Evolutionary conservation across 2,888 invertebrate species (phyloP).

Genomic region (Melanophora roralis): DNA sequence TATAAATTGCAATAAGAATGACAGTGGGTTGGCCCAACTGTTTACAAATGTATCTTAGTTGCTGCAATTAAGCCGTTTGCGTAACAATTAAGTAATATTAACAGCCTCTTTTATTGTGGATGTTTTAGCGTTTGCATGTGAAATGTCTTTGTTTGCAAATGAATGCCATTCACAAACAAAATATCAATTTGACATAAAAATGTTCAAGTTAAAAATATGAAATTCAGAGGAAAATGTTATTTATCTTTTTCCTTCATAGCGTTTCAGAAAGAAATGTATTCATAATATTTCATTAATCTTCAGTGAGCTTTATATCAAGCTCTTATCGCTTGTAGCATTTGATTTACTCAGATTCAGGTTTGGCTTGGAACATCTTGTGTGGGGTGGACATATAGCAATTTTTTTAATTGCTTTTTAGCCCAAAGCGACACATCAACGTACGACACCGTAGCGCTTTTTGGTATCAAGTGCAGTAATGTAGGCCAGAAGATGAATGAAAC

Average conservation of each 20-base stretch:
- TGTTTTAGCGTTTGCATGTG: not conserved
- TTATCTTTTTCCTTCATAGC: slow-evolving; percentile 38
- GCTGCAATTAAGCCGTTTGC: slow-evolving; percentile 75
- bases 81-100: slow-evolving; percentile 76
- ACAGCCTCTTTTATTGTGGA: slow-evolving; percentile 18
- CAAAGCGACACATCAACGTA: slow-evolving; percentile 76
- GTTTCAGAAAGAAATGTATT: slow-evolving; percentile 50
- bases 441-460: slow-evolving; percentile 66
- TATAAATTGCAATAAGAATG: slow-evolving; percentile 36
- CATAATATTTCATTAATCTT: slow-evolving; percentile 58
- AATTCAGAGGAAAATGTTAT: slow-evolving; percentile 36
- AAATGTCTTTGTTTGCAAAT: slow-evolving; percentile 7
- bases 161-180: slow-evolving; percentile 29
- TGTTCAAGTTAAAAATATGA: not conserved
- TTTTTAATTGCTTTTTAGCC: slow-evolving; percentile 76
- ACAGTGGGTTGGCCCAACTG: slow-evolving; percentile 57
- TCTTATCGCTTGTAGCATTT: not conserved
- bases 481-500: not conserved
- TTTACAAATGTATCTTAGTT: slow-evolving; percentile 61
- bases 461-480: slow-evolving; percentile 9
- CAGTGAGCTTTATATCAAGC: slow-evolving; percentile 20
- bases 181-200: slow-evolving; percentile 45
- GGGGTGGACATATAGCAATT: slow-evolving; percentile 73
- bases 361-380: slow-evolving; percentile 1
- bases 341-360: slow-evolving; percentile 1